phyloP scores from a whole-genome alignment of 2,888 invertebrate species.

The Hyposoter didymator region DNA sequence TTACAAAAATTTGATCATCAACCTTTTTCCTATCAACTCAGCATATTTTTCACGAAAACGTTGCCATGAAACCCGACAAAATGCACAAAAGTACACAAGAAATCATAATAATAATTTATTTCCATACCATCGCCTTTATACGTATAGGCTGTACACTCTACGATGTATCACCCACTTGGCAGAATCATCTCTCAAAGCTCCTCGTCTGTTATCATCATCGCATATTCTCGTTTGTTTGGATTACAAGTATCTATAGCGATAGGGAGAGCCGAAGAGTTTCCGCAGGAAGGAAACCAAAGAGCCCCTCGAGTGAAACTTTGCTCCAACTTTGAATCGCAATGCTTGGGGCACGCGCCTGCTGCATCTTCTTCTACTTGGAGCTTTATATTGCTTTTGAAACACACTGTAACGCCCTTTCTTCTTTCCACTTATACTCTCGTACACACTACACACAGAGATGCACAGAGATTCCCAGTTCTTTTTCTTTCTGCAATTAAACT shows the following conservation, averaged over 20 bases:
- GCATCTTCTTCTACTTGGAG: slow-evolving; percentile 15
- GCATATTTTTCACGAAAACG: not conserved
- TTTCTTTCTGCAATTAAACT: slow-evolving; percentile 36
- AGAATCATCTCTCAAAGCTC: slow-evolving; percentile 50
- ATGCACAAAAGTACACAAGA: not conserved
- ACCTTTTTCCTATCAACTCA: not conserved
- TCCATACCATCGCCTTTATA: not conserved
- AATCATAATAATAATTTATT: not conserved
- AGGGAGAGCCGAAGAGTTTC: slow-evolving; percentile 24
- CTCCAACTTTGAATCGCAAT: slow-evolving; percentile 56
- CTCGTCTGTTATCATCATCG: slow-evolving; percentile 50
- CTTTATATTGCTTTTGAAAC: slow-evolving; percentile 25
- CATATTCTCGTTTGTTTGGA: slow-evolving; percentile 52
- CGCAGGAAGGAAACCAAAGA: slow-evolving; percentile 37
- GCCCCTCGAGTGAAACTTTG: slow-evolving; percentile 51
- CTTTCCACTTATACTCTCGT: not conserved
- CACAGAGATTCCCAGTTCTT: not conserved
- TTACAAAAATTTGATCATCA: not conserved
- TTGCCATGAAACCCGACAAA: not conserved
- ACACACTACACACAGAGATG: not conserved
- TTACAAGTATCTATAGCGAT: slow-evolving; percentile 26
- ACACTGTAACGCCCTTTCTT: not conserved
- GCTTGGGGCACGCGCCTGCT: slow-evolving; percentile 23
- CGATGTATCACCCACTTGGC: slow-evolving; percentile 24
- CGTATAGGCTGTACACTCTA: not conserved